phyloP scores from a whole-genome alignment of 2,888 invertebrate species.

The Drosophila anomalipes region DNA sequence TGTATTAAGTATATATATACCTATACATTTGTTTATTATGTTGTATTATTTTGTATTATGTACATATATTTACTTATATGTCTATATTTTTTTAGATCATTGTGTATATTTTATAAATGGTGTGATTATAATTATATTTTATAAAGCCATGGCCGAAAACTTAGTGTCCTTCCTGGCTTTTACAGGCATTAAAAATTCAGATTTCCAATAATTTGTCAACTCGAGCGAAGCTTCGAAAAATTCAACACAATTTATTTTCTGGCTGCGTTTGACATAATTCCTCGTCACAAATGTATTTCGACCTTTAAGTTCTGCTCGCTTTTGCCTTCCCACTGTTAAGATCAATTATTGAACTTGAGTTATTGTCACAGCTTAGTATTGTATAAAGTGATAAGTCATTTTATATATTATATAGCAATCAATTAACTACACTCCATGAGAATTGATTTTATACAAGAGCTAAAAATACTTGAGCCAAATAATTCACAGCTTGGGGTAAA shows the following conservation, averaged over 20 bases:
- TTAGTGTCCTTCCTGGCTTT: too few relatives aligned
- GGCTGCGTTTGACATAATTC: constrained; percentile 39
- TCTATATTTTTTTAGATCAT: too few relatives aligned
- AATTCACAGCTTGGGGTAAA: constrained; percentile 1
- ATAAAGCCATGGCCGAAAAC: too few relatives aligned
- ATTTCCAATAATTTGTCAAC: too few relatives aligned
- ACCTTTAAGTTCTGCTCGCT: too few relatives aligned
- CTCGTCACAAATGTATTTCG: background rate
- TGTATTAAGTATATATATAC: background rate
- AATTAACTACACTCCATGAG: constrained; percentile 18
- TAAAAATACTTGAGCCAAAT: constrained; percentile 4
- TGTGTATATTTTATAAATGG: too few relatives aligned
- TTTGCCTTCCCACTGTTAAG: background rate
- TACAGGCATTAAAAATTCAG: too few relatives aligned
- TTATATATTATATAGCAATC: constrained; percentile 11
- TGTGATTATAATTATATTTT: too few relatives aligned
- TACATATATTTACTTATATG: background rate
- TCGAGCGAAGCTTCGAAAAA: background rate
- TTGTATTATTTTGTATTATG: background rate
- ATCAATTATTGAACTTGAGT: constrained; percentile 13
- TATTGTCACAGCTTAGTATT: background rate
- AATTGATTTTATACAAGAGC: constrained; percentile 24
- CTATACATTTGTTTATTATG: too few relatives aligned
- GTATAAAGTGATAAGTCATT: constrained; percentile 5
- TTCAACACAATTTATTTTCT: constrained; percentile 1